These are phyloP conservation scores for Platalea minor DNA, from an alignment of 2,797 vertebrate genomes.

Conservation along the genomic window DNA sequence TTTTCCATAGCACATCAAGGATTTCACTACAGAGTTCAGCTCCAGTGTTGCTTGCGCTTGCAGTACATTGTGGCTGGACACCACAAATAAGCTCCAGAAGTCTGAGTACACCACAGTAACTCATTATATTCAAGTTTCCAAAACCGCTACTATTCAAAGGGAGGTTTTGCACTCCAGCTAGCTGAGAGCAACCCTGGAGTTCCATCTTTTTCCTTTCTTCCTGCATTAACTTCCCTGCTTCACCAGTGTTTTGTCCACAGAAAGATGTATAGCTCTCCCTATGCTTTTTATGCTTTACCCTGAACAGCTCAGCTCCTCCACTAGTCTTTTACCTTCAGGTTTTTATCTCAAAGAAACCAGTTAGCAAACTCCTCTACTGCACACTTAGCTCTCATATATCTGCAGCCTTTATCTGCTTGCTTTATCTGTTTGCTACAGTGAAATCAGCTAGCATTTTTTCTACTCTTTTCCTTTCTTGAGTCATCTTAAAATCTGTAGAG, in stretches of 20 bases:
- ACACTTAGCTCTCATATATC: neutral
- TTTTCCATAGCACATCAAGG: neutral
- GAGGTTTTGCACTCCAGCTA: neutral
- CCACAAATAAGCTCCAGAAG: neutral
- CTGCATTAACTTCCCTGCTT: neutral
- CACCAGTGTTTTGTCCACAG: neutral
- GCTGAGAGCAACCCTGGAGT: neutral
- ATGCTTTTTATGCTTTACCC: neutral
- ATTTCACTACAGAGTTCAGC: neutral
- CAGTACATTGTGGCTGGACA: neutral
- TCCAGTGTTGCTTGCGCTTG: neutral
- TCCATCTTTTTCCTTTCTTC: neutral
- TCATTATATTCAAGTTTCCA: neutral
- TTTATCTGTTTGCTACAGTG: neutral
- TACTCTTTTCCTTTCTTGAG: neutral
- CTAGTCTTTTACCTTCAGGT: neutral
- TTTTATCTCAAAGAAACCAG: conserved; percentile 33
- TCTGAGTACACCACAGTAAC: neutral
- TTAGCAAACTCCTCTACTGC: neutral
- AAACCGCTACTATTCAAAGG: accelerated
- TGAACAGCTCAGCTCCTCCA: neutral
- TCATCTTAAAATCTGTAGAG: neutral
- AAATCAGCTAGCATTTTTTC: neutral
- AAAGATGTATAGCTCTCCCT: neutral
- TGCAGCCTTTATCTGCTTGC: neutral